Percentiles rank a stretch among this genome's conserved stretches.
Conservation (phyloP, 1,140 invertebrate genomes). For the Diploscapter pachys region DNA sequence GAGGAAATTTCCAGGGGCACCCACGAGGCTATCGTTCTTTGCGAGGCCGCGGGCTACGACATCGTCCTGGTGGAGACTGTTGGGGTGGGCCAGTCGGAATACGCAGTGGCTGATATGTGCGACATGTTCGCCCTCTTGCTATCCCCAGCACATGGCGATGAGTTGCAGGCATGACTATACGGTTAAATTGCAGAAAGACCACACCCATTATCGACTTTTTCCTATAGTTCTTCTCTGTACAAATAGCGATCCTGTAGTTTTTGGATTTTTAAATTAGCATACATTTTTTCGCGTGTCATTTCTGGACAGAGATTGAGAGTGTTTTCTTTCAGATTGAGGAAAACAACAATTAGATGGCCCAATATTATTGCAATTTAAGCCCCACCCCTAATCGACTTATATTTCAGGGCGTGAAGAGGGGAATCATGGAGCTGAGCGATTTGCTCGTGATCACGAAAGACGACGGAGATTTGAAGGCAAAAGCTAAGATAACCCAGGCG, state of each 20-base stretch:
- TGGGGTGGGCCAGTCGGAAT: conserved; percentile 69
- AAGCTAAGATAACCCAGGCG: conserved; percentile 59
- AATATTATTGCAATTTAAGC: too few species aligned
- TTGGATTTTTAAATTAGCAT: too few species aligned
- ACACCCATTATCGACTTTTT: too few species aligned
- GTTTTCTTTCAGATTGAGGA: too few species aligned
- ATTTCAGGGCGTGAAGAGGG: conserved; percentile 65
- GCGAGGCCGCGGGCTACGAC: conserved; percentile 68
- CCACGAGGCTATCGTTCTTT: conserved; percentile 67
- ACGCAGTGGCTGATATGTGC: conserved; percentile 68
- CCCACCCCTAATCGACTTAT: too few species aligned
- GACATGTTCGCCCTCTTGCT: conserved; percentile 68
- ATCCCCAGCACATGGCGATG: conserved; percentile 68
- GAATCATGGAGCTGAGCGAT: conserved; percentile 68
- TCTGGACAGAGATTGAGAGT: too few species aligned
- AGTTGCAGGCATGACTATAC: conserved; percentile 63
- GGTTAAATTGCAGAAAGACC: too few species aligned
- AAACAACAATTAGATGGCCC: too few species aligned
- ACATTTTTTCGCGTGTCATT: too few species aligned
- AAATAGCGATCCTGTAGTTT: too few species aligned
- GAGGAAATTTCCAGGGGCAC: conserved; percentile 67
- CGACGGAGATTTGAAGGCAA: conserved; percentile 39
- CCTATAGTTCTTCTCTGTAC: too few species aligned
- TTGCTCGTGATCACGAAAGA: conserved; percentile 64
- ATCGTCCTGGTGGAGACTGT: conserved; percentile 68